phyloP scores from a whole-genome alignment of 2,888 invertebrate species.

The Brachyptera risi region DNA sequence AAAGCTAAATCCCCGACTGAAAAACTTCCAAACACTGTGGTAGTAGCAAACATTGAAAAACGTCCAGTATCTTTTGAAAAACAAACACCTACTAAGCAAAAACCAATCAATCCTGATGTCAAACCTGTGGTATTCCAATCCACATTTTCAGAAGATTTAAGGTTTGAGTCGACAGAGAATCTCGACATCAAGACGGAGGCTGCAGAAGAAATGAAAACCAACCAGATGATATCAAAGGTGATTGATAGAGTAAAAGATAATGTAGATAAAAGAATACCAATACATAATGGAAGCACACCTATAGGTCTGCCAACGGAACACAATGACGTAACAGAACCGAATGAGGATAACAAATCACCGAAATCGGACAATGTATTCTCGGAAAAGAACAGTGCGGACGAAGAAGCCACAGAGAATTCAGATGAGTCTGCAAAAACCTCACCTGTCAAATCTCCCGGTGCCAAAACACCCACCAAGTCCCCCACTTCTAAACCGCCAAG shows the following conservation, averaged over 20 bases:
- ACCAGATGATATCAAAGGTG: too few relatives aligned
- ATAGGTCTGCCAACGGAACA: not conserved
- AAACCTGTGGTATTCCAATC: conserved; percentile 15
- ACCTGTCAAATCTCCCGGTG: not conserved
- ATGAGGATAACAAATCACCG: not conserved
- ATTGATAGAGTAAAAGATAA: not conserved
- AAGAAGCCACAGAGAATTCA: too few relatives aligned
- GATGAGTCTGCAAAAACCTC: too few relatives aligned
- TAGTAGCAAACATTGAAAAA: not conserved
- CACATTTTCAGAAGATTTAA: conserved; percentile 12
- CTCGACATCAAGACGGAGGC: not conserved
- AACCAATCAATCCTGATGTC: not conserved
- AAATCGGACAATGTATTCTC: too few relatives aligned
- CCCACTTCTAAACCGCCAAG: not conserved
- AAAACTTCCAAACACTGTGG: not conserved
- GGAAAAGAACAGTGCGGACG: too few relatives aligned
- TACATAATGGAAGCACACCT: too few relatives aligned
- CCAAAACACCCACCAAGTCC: not conserved
- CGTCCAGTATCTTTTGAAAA: not conserved
- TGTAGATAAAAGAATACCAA: too few relatives aligned
- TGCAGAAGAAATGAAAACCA: not conserved
- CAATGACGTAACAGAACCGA: not conserved
- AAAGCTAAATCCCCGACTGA: conserved; percentile 7
- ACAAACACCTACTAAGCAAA: conserved; percentile 11
- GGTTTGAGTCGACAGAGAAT: conserved; percentile 8